Percentiles rank a stretch among this genome's conserved stretches.
These are phyloP conservation scores for Magallana nippona DNA, from an alignment of 2,888 invertebrate genomes.

Conservation along the genomic window DNA sequence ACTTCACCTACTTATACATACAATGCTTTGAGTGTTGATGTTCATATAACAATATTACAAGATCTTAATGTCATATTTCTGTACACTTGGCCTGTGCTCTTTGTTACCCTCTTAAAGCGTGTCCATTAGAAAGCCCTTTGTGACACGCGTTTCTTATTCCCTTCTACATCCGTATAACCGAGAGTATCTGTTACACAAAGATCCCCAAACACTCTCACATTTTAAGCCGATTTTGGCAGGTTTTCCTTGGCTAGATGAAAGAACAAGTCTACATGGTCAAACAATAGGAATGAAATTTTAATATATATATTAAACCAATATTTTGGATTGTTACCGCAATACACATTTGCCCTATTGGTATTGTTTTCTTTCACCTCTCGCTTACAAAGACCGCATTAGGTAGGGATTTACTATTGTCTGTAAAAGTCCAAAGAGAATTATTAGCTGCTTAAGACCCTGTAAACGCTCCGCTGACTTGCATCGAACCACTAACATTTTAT, in stretches of 20 bases:
- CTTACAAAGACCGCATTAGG: conserved; percentile 20
- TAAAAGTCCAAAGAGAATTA: conserved; percentile 4
- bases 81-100: no score
- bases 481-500: not conserved
- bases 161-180: no score
- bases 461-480: not conserved
- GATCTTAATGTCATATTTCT: no score
- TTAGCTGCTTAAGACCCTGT: not conserved
- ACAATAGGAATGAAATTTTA: conserved; percentile 1
- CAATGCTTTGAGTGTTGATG: no score
- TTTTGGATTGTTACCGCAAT: conserved; percentile 20
- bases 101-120: no score
- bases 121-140: no score
- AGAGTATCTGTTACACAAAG: no score
- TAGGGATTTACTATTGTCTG: conserved; percentile 26
- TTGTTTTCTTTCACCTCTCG: conserved; percentile 28
- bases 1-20: no score
- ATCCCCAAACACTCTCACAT: not conserved
- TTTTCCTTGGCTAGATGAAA: conserved; percentile 10
- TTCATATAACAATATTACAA: no score
- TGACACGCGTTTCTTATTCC: no score
- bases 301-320: conserved; percentile 21
- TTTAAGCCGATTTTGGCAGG: conserved; percentile 5
- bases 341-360: conserved; percentile 15
- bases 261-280: not conserved